Evolutionary conservation across 1,140 invertebrate species (phyloP).

Genomic region (Drosophila novamexicana): DNA sequence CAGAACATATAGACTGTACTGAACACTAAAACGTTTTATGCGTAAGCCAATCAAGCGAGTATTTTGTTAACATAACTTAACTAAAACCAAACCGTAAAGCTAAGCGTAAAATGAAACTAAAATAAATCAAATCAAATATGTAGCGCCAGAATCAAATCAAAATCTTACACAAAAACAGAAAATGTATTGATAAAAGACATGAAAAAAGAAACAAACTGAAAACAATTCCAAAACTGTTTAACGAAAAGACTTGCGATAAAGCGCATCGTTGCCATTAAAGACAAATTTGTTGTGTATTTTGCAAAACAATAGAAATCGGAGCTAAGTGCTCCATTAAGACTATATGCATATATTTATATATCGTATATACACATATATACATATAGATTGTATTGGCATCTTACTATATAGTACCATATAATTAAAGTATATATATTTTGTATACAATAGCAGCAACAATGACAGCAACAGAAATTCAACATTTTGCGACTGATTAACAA

Average conservation of each 20-base stretch:
- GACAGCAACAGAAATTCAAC: slow-evolving; percentile 1
- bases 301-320: slow-evolving; percentile 3
- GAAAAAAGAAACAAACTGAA: slow-evolving; percentile 43
- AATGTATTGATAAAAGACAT: slow-evolving; percentile 37
- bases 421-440: slow-evolving; percentile 62
- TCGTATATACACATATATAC: slow-evolving; percentile 16
- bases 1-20: slow-evolving; percentile 54
- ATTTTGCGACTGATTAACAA: slow-evolving; percentile 40
- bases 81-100: not conserved
- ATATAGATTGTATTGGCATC: slow-evolving; percentile 33
- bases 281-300: slow-evolving; percentile 28
- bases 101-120: slow-evolving; percentile 18
- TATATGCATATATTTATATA: slow-evolving; percentile 27
- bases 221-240: slow-evolving; percentile 71
- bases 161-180: slow-evolving; percentile 34
- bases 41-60: slow-evolving; percentile 62
- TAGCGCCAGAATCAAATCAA: slow-evolving; percentile 50
- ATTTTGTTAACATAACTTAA: slow-evolving; percentile 30
- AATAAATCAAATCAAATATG: slow-evolving; percentile 40
- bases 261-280: slow-evolving; percentile 48
- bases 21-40: slow-evolving; percentile 41
- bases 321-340: slow-evolving; percentile 32
- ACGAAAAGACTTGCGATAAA: slow-evolving; percentile 74
- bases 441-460: slow-evolving; percentile 53
- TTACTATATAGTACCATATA: slow-evolving; percentile 10